Base-by-base conservation (phyloP, 2,888 invertebrate genomes). In the Rutpela maculata region DNA sequence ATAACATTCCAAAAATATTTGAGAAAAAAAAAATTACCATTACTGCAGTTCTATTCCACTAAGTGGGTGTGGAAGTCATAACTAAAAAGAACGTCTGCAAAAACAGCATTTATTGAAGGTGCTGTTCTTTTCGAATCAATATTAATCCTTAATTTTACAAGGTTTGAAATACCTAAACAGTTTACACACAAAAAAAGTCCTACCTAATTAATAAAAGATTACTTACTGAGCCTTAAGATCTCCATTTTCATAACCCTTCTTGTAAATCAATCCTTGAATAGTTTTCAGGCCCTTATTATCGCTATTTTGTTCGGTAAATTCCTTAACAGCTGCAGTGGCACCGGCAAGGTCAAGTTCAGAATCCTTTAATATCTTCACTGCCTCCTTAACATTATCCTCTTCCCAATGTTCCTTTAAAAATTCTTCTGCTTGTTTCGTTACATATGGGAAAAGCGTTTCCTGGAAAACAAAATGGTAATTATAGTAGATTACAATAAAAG, bases 241-340 rank as follows among this genome's bases (percentile, higher is more conserved):
- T 50, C 95, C 96, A 72, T 91, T 91, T 83, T 93, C 92, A 88
- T 97, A 98, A 4, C 96, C 98, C 83, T 94, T 93, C 85, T 94
- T 93, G 96, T 97, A 98, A 85, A 99, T 95, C 79, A 96, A 92
- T 0, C 98, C 98, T 89, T 98, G 98, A n/a, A 99, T 91, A 68
- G 93, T 92, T 89, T 98, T 98, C 78, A 99, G 91, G 6, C 95
- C 93, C 6, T 93, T 93, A 50, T 93, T 93, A 89, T 97, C 96
- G 77, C 95, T 93, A 89, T 98, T 96, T 31, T 91, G 90, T 65
- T 95, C 93, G 92, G 98, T 97, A 89, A 96, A 95, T 93, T 95
- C 95, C 82, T 93, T 92, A 15, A 98, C 93, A 89, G 94, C 95
- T 78, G 92, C 92, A 15, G 94, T 90, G 35, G 96, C 90, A 63